Percentiles rank a stretch among this genome's conserved stretches.
phyloP scores from a whole-genome alignment of 2,797 vertebrate species.

The Sebastes cheni region DNA sequence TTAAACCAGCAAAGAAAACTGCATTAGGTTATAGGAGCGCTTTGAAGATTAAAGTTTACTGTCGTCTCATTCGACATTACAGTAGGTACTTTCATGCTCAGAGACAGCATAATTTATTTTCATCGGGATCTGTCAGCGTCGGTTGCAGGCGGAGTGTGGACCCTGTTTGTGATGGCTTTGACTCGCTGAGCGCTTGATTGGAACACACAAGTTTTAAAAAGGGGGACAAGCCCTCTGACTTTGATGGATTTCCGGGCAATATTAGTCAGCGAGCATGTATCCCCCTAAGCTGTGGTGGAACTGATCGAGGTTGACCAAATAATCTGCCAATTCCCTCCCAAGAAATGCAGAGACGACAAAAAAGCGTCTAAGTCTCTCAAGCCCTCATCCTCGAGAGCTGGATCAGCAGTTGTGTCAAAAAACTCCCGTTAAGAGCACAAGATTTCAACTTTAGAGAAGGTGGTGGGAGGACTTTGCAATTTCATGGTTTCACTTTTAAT shows the following conservation, averaged over 20 bases:
- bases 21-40: constrained; percentile 46
- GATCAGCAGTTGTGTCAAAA: constrained; percentile 82
- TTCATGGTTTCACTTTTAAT: constrained; percentile 72
- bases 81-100: constrained; percentile 59
- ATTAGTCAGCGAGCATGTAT: constrained; percentile 77
- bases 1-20: constrained; percentile 60
- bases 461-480: constrained; percentile 61
- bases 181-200: constrained; percentile 65
- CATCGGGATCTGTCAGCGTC: constrained; percentile 51
- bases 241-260: constrained; percentile 80
- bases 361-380: constrained; percentile 77
- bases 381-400: constrained; percentile 79
- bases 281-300: constrained; percentile 83
- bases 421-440: constrained; percentile 71
- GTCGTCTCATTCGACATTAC: constrained; percentile 60
- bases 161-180: constrained; percentile 63
- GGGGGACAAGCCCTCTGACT: constrained; percentile 76
- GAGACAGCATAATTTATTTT: constrained; percentile 64
- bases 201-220: constrained; percentile 66
- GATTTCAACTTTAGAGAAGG: constrained; percentile 75
- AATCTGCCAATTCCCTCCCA: constrained; percentile 85
- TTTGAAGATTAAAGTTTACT: constrained; percentile 67
- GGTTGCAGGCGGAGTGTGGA: constrained; percentile 33
- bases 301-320: constrained; percentile 86
- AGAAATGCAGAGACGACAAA: constrained; percentile 82